Evolutionary conservation across 2,113 vertebrate species (phyloP).

Genomic region (Sinocyclocheilus anshuiensis): DNA sequence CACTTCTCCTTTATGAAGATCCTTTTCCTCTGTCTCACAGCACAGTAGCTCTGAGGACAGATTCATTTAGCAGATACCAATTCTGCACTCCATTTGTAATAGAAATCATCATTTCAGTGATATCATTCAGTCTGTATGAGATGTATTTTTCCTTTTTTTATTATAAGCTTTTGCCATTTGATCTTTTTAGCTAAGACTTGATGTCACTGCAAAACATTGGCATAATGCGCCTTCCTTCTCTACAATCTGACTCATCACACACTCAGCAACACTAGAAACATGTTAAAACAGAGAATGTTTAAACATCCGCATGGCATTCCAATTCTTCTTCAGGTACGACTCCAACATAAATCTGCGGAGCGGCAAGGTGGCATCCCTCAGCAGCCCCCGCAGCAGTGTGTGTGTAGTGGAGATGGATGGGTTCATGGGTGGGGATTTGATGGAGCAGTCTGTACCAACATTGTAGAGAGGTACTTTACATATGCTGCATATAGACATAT

Average conservation of each 20-base stretch:
- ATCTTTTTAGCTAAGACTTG: neutral
- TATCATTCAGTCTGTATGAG: neutral
- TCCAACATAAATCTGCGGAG: conserved; percentile 70
- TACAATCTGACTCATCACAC: neutral
- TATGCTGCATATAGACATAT: neutral
- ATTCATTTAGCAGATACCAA: neutral
- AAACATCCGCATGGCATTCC: neutral
- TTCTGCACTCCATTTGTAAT: neutral
- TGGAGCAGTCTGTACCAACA: conserved; percentile 64
- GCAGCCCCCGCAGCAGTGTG: conserved; percentile 63
- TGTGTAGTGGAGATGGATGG: conserved; percentile 68
- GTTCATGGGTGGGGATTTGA: conserved; percentile 66
- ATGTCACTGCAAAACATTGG: neutral
- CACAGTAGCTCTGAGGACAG: neutral
- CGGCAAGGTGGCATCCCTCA: conserved; percentile 69
- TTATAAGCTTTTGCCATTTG: neutral
- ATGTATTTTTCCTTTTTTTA: neutral
- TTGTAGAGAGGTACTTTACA: conserved; percentile 66
- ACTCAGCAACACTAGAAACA: neutral
- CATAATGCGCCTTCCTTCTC: neutral
- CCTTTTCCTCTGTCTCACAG: conserved; percentile 1
- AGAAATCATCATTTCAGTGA: neutral
- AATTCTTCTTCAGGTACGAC: conserved; percentile 62
- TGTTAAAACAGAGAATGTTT: neutral
- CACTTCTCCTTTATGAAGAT: conserved; percentile 2